Percentiles rank a stretch among this genome's conserved stretches.
These are phyloP conservation scores for Hololepta plana DNA, from an alignment of 2,888 invertebrate genomes.

Conservation along the genomic window DNA sequence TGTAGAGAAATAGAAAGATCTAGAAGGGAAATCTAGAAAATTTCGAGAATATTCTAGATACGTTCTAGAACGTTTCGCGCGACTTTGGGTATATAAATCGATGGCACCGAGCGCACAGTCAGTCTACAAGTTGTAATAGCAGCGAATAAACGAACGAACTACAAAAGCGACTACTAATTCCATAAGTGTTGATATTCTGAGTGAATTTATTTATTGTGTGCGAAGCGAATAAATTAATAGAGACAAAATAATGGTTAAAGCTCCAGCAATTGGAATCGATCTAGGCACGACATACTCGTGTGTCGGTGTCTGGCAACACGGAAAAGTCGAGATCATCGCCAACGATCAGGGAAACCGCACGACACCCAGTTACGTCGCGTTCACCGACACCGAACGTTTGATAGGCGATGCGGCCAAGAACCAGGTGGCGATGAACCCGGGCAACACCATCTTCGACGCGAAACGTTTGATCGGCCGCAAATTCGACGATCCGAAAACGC, in stretches of 20 bases:
- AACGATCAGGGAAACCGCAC: conserved; percentile 81
- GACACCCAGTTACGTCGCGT: conserved; percentile 76
- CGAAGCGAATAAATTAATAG: too few species aligned
- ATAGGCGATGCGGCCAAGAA: conserved; percentile 80
- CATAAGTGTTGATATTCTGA: too few species aligned
- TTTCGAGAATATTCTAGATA: too few species aligned
- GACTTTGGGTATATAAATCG: too few species aligned
- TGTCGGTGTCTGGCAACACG: conserved; percentile 69
- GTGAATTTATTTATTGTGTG: too few species aligned
- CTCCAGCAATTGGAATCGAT: conserved; percentile 59
- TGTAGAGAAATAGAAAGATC: too few species aligned
- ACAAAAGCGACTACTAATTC: too few species aligned
- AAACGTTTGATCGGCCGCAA: conserved; percentile 67
- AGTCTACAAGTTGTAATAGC: too few species aligned
- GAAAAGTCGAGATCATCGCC: conserved; percentile 65
- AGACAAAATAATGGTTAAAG: conserved; percentile 28
- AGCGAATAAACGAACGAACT: too few species aligned
- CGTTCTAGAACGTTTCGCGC: too few species aligned
- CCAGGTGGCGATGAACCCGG: conserved; percentile 58
- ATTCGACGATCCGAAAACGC: conserved; percentile 55
- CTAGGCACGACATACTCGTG: conserved; percentile 38
- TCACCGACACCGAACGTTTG: conserved; percentile 66
- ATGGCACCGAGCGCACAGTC: too few species aligned
- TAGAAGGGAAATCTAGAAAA: too few species aligned
- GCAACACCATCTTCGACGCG: conserved; percentile 52